Percentiles rank a stretch among this genome's conserved stretches.
These are phyloP conservation scores for Pyrrhura leucotis DNA, from an alignment of 2,797 vertebrate genomes.

Conservation along the genomic window DNA sequence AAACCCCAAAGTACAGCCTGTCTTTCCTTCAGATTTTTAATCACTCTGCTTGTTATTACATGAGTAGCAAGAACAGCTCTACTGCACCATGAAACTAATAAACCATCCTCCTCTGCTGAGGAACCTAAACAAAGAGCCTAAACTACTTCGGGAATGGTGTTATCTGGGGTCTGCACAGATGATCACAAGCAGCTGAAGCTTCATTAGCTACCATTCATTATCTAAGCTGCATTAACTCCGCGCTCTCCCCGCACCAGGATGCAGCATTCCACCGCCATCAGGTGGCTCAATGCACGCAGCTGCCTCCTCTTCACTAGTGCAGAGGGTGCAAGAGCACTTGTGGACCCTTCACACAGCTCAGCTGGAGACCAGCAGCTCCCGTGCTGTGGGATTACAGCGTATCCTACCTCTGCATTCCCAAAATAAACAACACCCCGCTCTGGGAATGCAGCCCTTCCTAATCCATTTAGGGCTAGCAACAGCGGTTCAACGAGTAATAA, in stretches of 20 bases:
- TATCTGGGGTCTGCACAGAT: neutral
- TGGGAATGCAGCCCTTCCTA: neutral
- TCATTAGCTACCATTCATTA: neutral
- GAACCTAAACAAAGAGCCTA: neutral
- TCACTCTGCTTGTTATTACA: neutral
- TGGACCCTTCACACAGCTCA: neutral
- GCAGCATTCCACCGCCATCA: neutral
- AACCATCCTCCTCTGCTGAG: neutral
- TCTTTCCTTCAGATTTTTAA: neutral
- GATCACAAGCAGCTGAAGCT: neutral
- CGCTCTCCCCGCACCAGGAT: too few species aligned
- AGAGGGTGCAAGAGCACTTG: neutral
- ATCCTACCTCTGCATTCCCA: rapidly evolving
- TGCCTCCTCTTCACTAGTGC: neutral
- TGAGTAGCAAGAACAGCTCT: neutral
- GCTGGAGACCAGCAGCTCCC: neutral
- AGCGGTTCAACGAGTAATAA: neutral
- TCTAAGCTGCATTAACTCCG: neutral
- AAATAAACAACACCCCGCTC: neutral
- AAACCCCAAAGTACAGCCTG: neutral
- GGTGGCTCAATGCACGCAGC: neutral
- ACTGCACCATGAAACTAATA: neutral
- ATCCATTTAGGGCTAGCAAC: rapidly evolving
- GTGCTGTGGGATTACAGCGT: neutral
- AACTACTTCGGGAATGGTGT: neutral